phyloP scores from a whole-genome alignment of 2,113 vertebrate genomes.

The Melierax canorus region DNA sequence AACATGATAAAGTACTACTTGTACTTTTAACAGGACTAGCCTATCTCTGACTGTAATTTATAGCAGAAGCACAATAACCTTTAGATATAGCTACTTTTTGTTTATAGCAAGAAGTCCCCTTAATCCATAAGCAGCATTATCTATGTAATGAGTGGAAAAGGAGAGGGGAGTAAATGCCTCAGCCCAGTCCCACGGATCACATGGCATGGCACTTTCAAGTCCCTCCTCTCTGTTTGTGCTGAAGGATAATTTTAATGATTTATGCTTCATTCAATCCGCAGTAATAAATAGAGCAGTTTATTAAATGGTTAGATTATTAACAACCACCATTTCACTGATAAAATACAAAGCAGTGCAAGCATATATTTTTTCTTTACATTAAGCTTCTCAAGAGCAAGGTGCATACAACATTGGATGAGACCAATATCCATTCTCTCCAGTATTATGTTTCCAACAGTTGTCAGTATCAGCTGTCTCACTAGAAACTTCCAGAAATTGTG shows the following conservation, averaged over 20 bases:
- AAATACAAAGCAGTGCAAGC: not conserved
- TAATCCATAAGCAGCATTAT: not conserved
- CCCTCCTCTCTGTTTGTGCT: not conserved
- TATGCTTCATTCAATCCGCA: not conserved
- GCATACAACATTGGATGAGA: rapidly evolving
- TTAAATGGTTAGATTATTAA: not conserved
- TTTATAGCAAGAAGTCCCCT: not conserved
- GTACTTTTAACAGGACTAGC: not conserved
- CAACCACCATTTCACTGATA: not conserved
- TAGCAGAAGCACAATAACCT: not conserved
- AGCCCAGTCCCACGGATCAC: not conserved
- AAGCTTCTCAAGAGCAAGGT: not conserved
- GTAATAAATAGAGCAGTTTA: not conserved
- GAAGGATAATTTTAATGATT: not conserved
- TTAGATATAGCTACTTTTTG: not conserved
- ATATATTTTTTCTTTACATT: not conserved
- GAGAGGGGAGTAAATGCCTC: not conserved
- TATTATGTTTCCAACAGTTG: not conserved
- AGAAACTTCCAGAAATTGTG: not conserved
- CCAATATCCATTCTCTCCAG: not conserved
- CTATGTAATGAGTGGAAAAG: not conserved
- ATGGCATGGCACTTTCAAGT: not conserved
- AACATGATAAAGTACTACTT: not conserved
- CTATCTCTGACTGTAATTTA: not conserved
- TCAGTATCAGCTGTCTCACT: not conserved